Conservation (phyloP, 2,113 vertebrate species). For the Tragelaphus strepsiceros region DNA sequence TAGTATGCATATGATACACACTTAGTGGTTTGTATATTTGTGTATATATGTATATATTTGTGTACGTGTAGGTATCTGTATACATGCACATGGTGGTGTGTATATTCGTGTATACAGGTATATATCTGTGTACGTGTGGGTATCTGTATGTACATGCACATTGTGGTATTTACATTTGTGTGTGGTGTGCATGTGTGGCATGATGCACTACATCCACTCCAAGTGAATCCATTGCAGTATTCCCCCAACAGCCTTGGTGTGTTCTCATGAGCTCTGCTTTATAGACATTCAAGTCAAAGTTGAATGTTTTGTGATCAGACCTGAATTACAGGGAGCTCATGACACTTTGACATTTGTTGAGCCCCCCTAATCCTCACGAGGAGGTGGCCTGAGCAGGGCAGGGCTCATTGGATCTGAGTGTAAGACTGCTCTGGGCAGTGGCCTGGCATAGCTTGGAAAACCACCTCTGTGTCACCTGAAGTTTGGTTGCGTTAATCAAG, state of each 20-base stretch:
- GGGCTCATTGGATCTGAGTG: accelerated
- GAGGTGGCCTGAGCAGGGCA: accelerated
- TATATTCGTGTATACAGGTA: too few species aligned
- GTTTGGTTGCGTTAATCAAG: neutral
- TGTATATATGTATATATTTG: neutral
- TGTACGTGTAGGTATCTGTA: neutral
- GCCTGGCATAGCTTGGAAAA: accelerated
- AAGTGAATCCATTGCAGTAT: accelerated
- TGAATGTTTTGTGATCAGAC: neutral
- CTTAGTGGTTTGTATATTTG: neutral
- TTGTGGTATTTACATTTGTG: neutral
- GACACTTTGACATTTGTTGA: accelerated
- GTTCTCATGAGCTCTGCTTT: accelerated
- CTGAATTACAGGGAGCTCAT: accelerated
- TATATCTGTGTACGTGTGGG: neutral
- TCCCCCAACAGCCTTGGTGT: neutral
- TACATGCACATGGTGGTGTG: too few species aligned
- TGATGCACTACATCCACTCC: neutral
- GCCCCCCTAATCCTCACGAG: accelerated
- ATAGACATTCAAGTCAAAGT: neutral
- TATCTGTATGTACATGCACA: neutral
- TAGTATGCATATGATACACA: neutral
- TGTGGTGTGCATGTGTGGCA: neutral
- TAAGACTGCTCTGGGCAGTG: accelerated
- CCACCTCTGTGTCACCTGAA: accelerated